Percentiles rank a stretch among this genome's conserved stretches.
Evolutionary conservation across 2,797 vertebrate species (phyloP).

Genomic region (Amblyopsis hoosieri): DNA sequence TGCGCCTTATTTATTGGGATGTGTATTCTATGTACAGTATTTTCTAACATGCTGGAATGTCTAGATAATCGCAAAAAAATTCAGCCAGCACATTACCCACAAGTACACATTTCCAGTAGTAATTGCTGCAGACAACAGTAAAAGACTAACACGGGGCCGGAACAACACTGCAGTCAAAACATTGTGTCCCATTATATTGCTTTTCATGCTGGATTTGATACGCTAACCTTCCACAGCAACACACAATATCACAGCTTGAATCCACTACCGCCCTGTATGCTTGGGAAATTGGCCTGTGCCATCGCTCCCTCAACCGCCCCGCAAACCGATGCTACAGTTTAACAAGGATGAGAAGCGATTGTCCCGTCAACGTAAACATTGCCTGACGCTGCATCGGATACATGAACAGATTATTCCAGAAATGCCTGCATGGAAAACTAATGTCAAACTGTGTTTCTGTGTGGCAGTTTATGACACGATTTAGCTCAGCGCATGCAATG

Average conservation of each 20-base stretch:
- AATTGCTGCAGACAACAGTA: slow-evolving; percentile 44
- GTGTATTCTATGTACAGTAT: slow-evolving; percentile 26
- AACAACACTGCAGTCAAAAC: slow-evolving; percentile 27
- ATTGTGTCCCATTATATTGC: slow-evolving; percentile 46
- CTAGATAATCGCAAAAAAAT: slow-evolving; percentile 40
- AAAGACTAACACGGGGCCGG: slow-evolving; percentile 24
- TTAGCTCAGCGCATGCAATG: slow-evolving; percentile 10
- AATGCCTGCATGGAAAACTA: slow-evolving; percentile 34
- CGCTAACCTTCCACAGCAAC: slow-evolving; percentile 32
- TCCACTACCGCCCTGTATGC: slow-evolving; percentile 20
- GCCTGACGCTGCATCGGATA: slow-evolving; percentile 24
- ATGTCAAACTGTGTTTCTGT: slow-evolving; percentile 29
- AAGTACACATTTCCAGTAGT: slow-evolving; percentile 38
- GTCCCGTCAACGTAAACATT: slow-evolving; percentile 36
- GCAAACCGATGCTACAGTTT: slow-evolving; percentile 40
- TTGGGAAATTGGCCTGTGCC: slow-evolving; percentile 31
- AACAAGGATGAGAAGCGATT: slow-evolving; percentile 18
- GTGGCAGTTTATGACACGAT: slow-evolving; percentile 26
- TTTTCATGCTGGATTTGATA: slow-evolving; percentile 50
- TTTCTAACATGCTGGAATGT: slow-evolving; percentile 28
- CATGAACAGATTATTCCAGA: slow-evolving; percentile 44
- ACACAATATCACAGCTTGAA: slow-evolving; percentile 18
- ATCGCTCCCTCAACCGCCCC: slow-evolving; percentile 24
- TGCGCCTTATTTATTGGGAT: slow-evolving; percentile 38
- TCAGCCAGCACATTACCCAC: slow-evolving; percentile 35